Base-by-base conservation (phyloP, 37 sponge, comb jelly and placozoan genomes). In the Beroe ovata region DNA sequence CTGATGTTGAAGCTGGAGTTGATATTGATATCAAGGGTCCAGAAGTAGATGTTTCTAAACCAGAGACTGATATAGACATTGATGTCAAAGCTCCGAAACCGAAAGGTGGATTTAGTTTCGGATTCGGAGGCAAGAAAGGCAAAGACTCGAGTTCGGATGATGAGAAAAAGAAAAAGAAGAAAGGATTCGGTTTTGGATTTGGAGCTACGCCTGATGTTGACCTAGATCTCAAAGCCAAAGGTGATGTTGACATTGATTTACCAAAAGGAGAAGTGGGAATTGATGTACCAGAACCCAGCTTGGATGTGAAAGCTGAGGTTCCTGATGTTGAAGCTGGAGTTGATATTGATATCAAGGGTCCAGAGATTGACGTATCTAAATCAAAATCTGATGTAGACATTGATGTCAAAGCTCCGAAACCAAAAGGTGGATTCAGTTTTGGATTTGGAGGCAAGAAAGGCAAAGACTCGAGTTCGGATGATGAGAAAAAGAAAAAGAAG, bases 151-250 rank as follows among this genome's bases (percentile, higher is more conserved):
- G 38, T 29, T 36, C 38, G 1, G 23, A 28, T 77, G 47, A 77
- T 77, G 84, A 77, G 16, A 54, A 77, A 42, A 77, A 77, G 54
- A 77, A 77, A 42, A 77, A 77, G 16, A 77, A 20, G 33, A 77
- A 40, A 26, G 47, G 84, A 30, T 71, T 71, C 20, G 34, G 37
- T 20, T 62, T 62, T 18, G 84, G 84, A 16, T 34, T 69, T 34
- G 71, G 71, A 8, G 4, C 4, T 8, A 20, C 8, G 26, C 37
- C 4, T 6, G 71, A 69, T 69, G 32, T 34, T 1, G 71, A 69
- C 32, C 37, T 69, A 11, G 71, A 69, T 34, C 71, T 69, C 8
- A 69, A 69, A 20, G 38, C 3, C 8, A 29, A 69, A 69, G 71
- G 71, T 21, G 71, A 69, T 8, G 36, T 25, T 1, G 71, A 69